Conservation (phyloP, 2,797 vertebrate genomes). For the Erethizon dorsatum region DNA sequence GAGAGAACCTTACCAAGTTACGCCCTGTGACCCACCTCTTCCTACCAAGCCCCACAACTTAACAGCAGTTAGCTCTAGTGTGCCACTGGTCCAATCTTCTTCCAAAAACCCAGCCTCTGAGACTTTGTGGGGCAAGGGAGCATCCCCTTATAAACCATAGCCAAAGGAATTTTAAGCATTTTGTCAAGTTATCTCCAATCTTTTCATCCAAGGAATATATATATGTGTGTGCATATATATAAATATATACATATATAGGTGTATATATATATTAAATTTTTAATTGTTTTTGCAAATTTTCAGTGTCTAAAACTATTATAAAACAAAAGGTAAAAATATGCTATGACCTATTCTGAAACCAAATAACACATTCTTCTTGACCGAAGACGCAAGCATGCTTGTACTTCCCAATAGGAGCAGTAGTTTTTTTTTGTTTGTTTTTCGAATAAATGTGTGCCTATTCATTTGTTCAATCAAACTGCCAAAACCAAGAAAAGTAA, state of each 20-base stretch:
- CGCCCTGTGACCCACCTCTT: background rate
- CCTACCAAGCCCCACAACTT: background rate
- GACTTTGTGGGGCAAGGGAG: background rate
- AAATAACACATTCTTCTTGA: background rate
- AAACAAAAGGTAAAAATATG: constrained; percentile 42
- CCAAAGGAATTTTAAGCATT: background rate
- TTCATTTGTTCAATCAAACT: constrained; percentile 62
- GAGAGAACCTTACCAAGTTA: background rate
- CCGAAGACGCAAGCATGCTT: background rate
- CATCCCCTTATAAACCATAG: background rate
- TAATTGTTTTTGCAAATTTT: constrained; percentile 26
- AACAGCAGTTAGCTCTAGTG: background rate
- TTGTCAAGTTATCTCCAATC: background rate
- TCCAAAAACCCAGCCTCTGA: background rate
- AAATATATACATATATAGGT: no score
- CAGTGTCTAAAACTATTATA: constrained; percentile 31
- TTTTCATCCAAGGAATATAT: background rate
- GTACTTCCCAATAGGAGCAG: background rate
- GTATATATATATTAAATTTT: background rate
- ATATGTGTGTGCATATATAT: background rate
- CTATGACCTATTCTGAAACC: background rate
- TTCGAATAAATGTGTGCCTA: constrained; percentile 33
- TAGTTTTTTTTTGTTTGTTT: background rate
- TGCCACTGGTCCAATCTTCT: background rate
- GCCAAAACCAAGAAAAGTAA: constrained; percentile 66